Conservation (phyloP, 2,888 invertebrate genomes). For the Tridacna crocea region DNA sequence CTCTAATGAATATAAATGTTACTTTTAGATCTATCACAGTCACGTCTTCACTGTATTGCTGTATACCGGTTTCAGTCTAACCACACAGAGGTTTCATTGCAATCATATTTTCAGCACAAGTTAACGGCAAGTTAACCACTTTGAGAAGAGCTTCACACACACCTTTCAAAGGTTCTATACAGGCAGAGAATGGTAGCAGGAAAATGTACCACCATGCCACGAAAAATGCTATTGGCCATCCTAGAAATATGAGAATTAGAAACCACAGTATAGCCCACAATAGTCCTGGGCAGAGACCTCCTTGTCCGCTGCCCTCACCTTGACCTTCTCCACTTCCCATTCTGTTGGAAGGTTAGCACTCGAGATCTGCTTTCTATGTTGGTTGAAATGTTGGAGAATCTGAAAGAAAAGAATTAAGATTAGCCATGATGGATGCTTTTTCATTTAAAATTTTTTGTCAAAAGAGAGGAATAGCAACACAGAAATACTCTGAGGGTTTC, state of each 20-base stretch:
- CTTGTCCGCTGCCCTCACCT: constrained; percentile 68
- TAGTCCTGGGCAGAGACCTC: constrained; percentile 71
- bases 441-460: too few species aligned
- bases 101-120: constrained; percentile 81
- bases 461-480: too few species aligned
- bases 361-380: too few species aligned
- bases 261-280: constrained; percentile 82
- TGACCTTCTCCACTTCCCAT: constrained; percentile 70
- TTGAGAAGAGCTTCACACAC: constrained; percentile 80
- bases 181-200: constrained; percentile 81
- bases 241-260: constrained; percentile 80
- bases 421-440: too few species aligned
- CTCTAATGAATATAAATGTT: too few species aligned
- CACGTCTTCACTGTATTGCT: too few species aligned
- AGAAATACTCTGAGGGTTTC: too few species aligned
- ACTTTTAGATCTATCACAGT: too few species aligned
- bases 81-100: constrained; percentile 80
- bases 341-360: not conserved
- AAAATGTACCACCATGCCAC: constrained; percentile 82
- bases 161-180: constrained; percentile 76
- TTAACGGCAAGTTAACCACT: constrained; percentile 80
- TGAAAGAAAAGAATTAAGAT: too few species aligned
- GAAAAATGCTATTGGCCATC: constrained; percentile 82
- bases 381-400: too few species aligned
- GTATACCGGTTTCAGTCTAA: too few species aligned